These are phyloP conservation scores for Lepus europaeus DNA, from an alignment of 2,113 vertebrate genomes.

Conservation along the genomic window DNA sequence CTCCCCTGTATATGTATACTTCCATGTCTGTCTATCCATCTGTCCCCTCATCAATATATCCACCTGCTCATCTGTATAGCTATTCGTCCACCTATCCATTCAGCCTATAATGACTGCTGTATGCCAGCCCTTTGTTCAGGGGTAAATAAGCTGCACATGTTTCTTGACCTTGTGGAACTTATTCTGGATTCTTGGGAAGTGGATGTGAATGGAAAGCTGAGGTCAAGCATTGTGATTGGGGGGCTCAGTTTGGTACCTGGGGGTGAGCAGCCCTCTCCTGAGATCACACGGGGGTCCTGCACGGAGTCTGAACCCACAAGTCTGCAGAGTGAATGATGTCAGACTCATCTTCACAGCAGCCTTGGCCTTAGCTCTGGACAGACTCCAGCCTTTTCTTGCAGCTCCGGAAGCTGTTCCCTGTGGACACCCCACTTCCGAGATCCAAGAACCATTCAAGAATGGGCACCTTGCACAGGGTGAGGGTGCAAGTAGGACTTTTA, in stretches of 20 bases:
- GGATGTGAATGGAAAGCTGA: not conserved
- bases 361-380: fast-evolving
- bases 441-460: not conserved
- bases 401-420: not conserved
- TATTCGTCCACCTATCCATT: not conserved
- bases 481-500: not conserved
- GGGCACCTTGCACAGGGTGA: not conserved
- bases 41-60: not conserved
- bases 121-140: not conserved
- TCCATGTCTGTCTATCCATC: not conserved
- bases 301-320: not conserved
- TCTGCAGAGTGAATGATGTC: fast-evolving
- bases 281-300: not conserved
- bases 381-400: not conserved
- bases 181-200: not conserved
- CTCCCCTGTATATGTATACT: not conserved
- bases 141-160: not conserved
- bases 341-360: not conserved
- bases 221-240: not conserved
- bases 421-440: fast-evolving
- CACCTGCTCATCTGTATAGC: not conserved
- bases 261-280: not conserved
- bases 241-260: not conserved
- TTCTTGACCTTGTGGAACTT: not conserved
- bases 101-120: not conserved